Percentiles rank a stretch among this genome's conserved stretches.
Conservation (phyloP, 2,113 vertebrate species). For the Todiramphus saurophagus region DNA sequence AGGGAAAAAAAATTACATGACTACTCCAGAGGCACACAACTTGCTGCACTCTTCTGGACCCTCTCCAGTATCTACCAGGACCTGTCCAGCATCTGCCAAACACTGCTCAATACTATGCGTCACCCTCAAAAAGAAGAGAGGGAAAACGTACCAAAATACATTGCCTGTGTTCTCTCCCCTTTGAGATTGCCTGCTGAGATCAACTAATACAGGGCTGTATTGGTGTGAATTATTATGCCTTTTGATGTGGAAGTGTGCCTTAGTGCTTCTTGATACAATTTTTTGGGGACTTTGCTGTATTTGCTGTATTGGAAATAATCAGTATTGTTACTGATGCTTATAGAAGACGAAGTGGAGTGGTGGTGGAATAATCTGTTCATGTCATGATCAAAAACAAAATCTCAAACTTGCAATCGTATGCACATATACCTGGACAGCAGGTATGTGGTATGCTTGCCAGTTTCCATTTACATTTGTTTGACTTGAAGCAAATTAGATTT, state of each 20-base stretch:
- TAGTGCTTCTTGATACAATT: neutral
- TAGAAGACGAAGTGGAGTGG: neutral
- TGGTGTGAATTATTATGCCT: neutral
- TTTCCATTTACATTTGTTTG: neutral
- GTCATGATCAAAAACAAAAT: neutral
- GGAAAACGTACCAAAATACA: neutral
- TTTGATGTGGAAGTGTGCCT: neutral
- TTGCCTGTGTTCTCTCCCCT: neutral
- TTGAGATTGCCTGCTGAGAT: neutral
- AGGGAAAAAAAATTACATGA: neutral
- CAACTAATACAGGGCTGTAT: too few species aligned
- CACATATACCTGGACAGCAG: neutral
- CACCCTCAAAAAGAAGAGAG: neutral
- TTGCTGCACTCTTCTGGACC: neutral
- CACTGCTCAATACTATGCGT: neutral
- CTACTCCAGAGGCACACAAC: neutral
- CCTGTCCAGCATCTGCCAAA: neutral
- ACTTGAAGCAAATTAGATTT: neutral
- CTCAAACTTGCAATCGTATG: neutral
- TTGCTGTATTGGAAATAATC: neutral
- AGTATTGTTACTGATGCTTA: neutral
- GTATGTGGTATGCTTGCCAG: neutral
- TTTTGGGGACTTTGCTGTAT: too few species aligned
- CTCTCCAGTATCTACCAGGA: neutral
- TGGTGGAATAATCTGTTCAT: neutral